Percentiles rank a stretch among this genome's conserved stretches.
Conservation (phyloP, 2,797 vertebrate species). For the Naso thynnoides region DNA sequence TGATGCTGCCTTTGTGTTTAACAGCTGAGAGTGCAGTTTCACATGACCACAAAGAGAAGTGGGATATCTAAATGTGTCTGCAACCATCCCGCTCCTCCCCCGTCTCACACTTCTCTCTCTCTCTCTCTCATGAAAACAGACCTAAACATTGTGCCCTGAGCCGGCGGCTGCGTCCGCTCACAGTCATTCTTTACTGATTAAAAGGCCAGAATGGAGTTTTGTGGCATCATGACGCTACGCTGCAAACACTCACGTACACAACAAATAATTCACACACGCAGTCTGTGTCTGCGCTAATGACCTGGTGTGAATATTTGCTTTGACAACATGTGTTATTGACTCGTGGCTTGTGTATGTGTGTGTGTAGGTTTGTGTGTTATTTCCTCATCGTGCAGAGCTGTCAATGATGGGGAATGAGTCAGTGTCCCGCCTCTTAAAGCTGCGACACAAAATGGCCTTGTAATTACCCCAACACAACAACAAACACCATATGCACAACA, state of each 20-base stretch:
- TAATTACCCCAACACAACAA: conserved; percentile 66
- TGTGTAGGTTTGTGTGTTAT: conserved; percentile 52
- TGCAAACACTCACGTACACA: conserved; percentile 18
- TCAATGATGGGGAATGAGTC: conserved; percentile 75
- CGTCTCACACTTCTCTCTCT: conserved; percentile 39
- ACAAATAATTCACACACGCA: conserved; percentile 29
- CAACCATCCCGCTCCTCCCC: conserved; percentile 29
- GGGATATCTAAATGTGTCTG: conserved; percentile 77
- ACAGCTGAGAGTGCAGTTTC: conserved; percentile 85
- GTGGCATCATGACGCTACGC: conserved; percentile 17
- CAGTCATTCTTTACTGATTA: conserved; percentile 49
- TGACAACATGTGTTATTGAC: conserved; percentile 71
- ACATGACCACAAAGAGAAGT: conserved; percentile 82
- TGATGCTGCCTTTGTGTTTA: conserved; percentile 75
- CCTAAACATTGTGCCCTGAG: conserved; percentile 46
- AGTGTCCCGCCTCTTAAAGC: conserved; percentile 52
- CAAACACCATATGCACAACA: conserved; percentile 37
- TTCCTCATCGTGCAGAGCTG: conserved; percentile 52
- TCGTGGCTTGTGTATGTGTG: conserved; percentile 17
- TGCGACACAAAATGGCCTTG: conserved; percentile 46
- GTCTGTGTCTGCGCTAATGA: conserved; percentile 62
- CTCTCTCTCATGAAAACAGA: conserved; percentile 52
- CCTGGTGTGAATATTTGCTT: conserved; percentile 64
- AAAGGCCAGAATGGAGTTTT: conserved; percentile 48
- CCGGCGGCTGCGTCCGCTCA: conserved; percentile 27